Conservation (phyloP, 2,888 invertebrate species). For the Scaptomyza cyrtandrae region DNA sequence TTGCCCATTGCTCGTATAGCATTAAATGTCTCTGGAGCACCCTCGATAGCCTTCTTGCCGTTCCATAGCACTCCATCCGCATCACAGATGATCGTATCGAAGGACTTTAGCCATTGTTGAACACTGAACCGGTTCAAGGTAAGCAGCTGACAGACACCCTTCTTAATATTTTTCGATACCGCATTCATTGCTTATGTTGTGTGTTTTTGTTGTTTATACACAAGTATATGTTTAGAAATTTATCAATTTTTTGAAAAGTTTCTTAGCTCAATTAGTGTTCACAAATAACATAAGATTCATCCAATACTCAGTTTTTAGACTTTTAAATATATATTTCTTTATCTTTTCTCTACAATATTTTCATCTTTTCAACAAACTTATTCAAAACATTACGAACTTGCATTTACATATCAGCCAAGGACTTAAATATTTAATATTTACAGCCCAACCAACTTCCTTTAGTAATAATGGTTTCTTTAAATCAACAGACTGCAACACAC, state of each 20-base stretch:
- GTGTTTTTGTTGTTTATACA: no score
- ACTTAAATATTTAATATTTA: slow-evolving; percentile 1
- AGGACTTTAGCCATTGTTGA: slow-evolving; percentile 52
- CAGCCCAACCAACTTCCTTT: not conserved
- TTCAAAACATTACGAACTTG: not conserved
- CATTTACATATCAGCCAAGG: not conserved
- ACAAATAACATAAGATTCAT: not conserved
- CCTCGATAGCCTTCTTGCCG: slow-evolving; percentile 23
- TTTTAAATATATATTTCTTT: no score
- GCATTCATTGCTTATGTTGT: slow-evolving; percentile 20
- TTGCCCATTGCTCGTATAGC: slow-evolving; percentile 61
- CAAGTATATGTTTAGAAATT: not conserved
- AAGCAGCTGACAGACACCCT: slow-evolving; percentile 52
- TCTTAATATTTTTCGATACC: slow-evolving; percentile 7
- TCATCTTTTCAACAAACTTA: not conserved
- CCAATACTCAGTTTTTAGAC: no score
- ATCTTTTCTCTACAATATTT: no score
- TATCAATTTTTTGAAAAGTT: not conserved
- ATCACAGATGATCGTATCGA: slow-evolving; percentile 57
- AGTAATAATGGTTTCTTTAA: not conserved
- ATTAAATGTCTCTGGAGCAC: slow-evolving; percentile 58
- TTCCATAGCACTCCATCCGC: slow-evolving; percentile 61
- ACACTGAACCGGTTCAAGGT: slow-evolving; percentile 46
- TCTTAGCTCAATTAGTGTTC: not conserved
- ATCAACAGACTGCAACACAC: not conserved